phyloP scores from a whole-genome alignment of 2,113 vertebrate species.

The Oryzias celebensis region DNA sequence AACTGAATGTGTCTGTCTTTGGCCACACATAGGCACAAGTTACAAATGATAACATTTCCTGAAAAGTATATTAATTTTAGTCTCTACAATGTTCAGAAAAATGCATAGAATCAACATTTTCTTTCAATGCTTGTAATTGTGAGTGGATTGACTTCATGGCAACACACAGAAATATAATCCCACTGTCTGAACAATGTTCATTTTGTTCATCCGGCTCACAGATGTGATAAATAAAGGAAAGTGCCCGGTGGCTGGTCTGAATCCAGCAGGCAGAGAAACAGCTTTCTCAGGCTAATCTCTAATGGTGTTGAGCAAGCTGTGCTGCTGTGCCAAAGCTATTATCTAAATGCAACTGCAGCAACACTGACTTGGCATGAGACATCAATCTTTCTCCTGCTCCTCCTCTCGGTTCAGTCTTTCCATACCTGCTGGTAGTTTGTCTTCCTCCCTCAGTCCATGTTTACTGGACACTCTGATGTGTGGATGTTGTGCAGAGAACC shows the following conservation, averaged over 20 bases:
- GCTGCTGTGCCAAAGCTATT: constrained; percentile 70
- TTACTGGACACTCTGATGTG: too few species aligned
- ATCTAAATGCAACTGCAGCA: constrained; percentile 74
- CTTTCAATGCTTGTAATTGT: too few species aligned
- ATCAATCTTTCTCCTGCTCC: constrained; percentile 48
- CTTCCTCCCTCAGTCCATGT: constrained; percentile 1
- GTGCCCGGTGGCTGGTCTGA: not conserved
- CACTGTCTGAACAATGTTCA: too few species aligned
- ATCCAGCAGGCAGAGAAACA: constrained; percentile 41
- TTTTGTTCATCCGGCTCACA: not conserved
- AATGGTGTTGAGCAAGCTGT: constrained; percentile 55
- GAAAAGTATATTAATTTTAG: too few species aligned
- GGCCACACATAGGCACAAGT: too few species aligned
- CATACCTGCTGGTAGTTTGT: constrained; percentile 41
- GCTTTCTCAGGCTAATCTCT: constrained; percentile 54
- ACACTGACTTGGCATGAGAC: constrained; percentile 52
- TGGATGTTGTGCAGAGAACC: too few species aligned
- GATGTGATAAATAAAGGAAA: constrained; percentile 2
- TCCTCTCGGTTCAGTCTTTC: not conserved
- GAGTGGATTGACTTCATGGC: too few species aligned
- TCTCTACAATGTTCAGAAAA: too few species aligned
- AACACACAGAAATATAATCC: too few species aligned
- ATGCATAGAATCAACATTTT: too few species aligned
- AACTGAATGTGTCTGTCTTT: too few species aligned
- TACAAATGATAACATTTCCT: too few species aligned